Evolutionary conservation across 2,113 vertebrate species (phyloP), one percentile per base, ranked within the genome.

Genomic region (Cottus gobio): DNA sequence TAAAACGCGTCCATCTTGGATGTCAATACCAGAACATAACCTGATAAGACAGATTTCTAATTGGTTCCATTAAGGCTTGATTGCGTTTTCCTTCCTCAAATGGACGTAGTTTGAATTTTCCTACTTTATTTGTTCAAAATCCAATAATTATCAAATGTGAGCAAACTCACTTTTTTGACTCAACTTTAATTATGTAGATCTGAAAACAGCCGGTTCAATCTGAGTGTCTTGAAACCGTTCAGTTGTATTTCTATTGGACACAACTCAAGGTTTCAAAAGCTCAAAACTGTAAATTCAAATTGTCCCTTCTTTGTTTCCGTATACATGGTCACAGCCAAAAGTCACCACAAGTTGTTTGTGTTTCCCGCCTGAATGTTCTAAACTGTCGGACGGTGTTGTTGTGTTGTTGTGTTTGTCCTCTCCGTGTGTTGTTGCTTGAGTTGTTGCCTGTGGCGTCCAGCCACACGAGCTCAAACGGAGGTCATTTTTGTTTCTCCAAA

Each of bases 391-490:
- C 7, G 44, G 12, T 60, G 18, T 6, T 8, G 12, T 57, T 36
- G 77, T 95, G 90, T 94, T 94, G 88, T 94, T 90, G 83, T 92
- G 95, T 95, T 94, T 95, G 42, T 65, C n/a, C 76, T 94, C 92
- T 81, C 67, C 39, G 4, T 90, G 56, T 79, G 70, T 82, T 75
- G 50, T 85, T 95, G 96, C 96, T 97, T 98, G 96, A 97, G 95
- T 94, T 95, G 94, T 96, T 94, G 94, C 89, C 93, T 94, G 96
- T 95, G 95, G 94, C 90, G 88, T 89, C 92, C 5, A 92, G 83
- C 91, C 94, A 91, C 94, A 93, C 94, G 90, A 95, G 58, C 95
- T 97, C 96, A 98, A 97, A 96, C 95, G 74, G 93, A 92, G 93
- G 96, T 96, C 96, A 95, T 96, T 97, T 95, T 93, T 34, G 94